Evolutionary conservation across 2,113 vertebrate genomes (phyloP).

Genomic region (Heloderma charlesbogerti): DNA sequence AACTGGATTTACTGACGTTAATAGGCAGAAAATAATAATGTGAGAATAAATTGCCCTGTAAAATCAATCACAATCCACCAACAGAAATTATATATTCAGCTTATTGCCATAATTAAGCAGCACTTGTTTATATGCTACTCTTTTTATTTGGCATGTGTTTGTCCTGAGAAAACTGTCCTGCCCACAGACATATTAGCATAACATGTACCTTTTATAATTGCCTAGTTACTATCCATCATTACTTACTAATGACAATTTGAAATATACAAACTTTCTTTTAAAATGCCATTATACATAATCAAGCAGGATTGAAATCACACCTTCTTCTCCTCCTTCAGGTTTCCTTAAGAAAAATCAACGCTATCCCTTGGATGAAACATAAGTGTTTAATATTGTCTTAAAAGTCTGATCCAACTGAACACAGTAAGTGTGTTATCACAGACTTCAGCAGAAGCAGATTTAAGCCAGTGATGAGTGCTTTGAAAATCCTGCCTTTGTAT

Average conservation of each 20-base stretch:
- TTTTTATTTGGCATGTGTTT: background rate
- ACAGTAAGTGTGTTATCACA: slow-evolving; percentile 17
- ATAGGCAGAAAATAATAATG: background rate
- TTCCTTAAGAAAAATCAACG: background rate
- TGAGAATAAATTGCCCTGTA: background rate
- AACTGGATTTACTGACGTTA: background rate
- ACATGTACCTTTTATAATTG: background rate
- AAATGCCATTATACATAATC: background rate
- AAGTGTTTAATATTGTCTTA: slow-evolving; percentile 15
- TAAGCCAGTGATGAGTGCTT: slow-evolving; percentile 17
- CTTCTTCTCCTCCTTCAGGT: background rate
- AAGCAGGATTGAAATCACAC: background rate
- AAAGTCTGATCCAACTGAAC: slow-evolving; percentile 9
- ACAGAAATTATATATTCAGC: background rate
- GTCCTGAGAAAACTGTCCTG: background rate
- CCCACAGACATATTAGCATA: background rate
- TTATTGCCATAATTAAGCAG: background rate
- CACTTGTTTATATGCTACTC: background rate
- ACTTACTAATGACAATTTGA: background rate
- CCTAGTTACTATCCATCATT: background rate
- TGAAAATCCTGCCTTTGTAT: slow-evolving; percentile 21
- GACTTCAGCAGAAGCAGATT: slow-evolving; percentile 28
- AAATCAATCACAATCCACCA: background rate
- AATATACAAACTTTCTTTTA: background rate
- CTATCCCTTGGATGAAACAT: background rate